These are phyloP conservation scores for Lasioglossum marginatum DNA, from an alignment of 2,888 invertebrate species.

Conservation along the genomic window DNA sequence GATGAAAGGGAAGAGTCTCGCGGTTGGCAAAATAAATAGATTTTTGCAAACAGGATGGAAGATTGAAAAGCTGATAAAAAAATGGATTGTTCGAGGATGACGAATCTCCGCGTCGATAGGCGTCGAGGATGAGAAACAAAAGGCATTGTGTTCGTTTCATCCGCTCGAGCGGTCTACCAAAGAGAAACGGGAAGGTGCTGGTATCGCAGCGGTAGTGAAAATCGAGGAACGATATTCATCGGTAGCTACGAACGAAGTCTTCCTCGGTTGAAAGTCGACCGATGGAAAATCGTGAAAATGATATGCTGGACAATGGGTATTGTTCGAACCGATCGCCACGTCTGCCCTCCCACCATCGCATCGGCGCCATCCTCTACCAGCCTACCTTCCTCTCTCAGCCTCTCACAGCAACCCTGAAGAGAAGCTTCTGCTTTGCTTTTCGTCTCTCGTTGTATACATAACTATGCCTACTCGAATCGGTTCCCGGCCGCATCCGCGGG, in stretches of 20 bases:
- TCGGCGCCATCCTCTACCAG: conserved; percentile 14
- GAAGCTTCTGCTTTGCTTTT: conserved; percentile 45
- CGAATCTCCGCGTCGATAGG: conserved; percentile 64
- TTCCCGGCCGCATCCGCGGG: conserved; percentile 10
- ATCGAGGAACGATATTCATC: conserved; percentile 65
- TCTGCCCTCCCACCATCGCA: conserved; percentile 59
- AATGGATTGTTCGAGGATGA: conserved; percentile 63
- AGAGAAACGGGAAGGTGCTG: conserved; percentile 63
- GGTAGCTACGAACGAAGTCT: conserved; percentile 62
- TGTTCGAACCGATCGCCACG: conserved; percentile 73
- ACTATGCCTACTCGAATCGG: conserved; percentile 45
- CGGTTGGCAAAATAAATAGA: conserved; percentile 19
- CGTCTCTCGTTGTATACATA: conserved; percentile 47
- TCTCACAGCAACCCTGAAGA: not conserved
- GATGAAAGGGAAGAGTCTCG: not conserved
- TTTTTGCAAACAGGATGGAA: conserved; percentile 21
- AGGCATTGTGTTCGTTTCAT: conserved; percentile 66
- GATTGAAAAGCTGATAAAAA: conserved; percentile 56
- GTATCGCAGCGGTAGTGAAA: conserved; percentile 56
- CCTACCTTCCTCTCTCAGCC: not conserved
- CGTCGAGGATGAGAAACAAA: conserved; percentile 66
- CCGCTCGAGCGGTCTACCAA: conserved; percentile 62
- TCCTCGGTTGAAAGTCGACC: conserved; percentile 65
- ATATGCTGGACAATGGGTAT: conserved; percentile 82
- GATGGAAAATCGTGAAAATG: conserved; percentile 81